Base-by-base conservation (phyloP, 2,797 vertebrate genomes). In the Oreochromis mossambicus region DNA sequence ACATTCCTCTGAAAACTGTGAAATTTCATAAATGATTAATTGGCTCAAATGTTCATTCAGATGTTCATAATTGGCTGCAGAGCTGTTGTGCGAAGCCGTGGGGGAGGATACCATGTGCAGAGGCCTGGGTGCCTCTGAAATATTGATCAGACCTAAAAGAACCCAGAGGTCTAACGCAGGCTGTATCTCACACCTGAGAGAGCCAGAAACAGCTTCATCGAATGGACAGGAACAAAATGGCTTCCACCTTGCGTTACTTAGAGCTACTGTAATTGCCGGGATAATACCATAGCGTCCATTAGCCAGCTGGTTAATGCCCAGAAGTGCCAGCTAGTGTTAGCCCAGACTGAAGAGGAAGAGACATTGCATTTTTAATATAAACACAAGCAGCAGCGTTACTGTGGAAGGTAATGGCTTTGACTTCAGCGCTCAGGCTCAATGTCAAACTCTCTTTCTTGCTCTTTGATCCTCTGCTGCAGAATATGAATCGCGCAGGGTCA, bases 71-170 rank as follows among this genome's bases (percentile, higher is more conserved):
- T 93, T 56, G 82, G 80, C 85, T 77, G 89, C 83, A 32, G 92
- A 89, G 87, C 83, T 81, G 92, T 83, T 91, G 85, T 70, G 85
- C 90, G 90, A 86, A 86, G 80, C 55, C 66, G 51, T 66, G 89
- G 81, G 91, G 89, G 89, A 81, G 83, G 87, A 87, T 75, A 86
- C 85, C 55, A 76, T 77, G 79, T 85, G 12, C 84, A 52, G 84
- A 86, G 79, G 83, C 87, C 76, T 55, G 81, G 79, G 50, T 58
- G 88, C 91, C 83, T 88, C 90, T 95, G 82, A 95, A 95, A 95
- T 95, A 96, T 95, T 94, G 89, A 95, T 95, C 85, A 63, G 52
- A 79, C 85, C 92, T 95, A 95, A 95, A 94, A 94, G 93, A 95
- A 92, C 85, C 90, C 86, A 48, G 88, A 89, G 91, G 88, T 90